Base-by-base conservation (phyloP, 2,113 vertebrate species). In the Phocoena phocoena region DNA sequence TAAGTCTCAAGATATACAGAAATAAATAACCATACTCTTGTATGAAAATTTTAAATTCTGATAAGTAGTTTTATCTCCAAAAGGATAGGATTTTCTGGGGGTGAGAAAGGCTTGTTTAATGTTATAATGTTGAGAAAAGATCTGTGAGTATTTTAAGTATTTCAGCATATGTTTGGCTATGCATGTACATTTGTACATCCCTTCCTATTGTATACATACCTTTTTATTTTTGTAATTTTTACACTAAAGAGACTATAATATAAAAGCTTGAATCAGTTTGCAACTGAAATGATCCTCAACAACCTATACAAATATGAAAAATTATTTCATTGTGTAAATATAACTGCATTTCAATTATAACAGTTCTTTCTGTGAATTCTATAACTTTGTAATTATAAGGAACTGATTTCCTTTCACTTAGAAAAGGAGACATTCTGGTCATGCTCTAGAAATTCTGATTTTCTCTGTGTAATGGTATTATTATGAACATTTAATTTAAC, bases 31-130 rank as follows among this genome's bases (percentile, higher is more conserved):
- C 18, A n/a, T 68, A 38, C 21, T 74, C 44, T 77, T 85, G 13
- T 65, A 67, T 28, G n/a, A 71, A 88, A 44, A 63, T 12, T 71
- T 90, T 97, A 91, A 74, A 82, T 91, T 93, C 77, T 94, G 86
- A 44, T 71, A 91, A 88, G 33, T 82, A 83, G 23, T 96, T 36
- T 84, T 84, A 20, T 83, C 4, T 67, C n/a, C 38, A 55, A 85
- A 93, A 88, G 8, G 31, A 65, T n/a, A 94, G 7, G 38, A 63
- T 88, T 97, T 84, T 96, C 84, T 44, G 65, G 21, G 13, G 12
- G 4, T 85, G 38, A 11, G 31, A 63, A 88, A 94, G 15, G 31
- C 68, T n/a, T 73, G 10, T 77, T 79, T 90, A 5, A 63, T 73
- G 8, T 36, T 44, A 1, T 60, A 31, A 79, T 60, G n/a, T n/a